phyloP scores from a whole-genome alignment of 2,888 invertebrate species.

The Allygus modestus region DNA sequence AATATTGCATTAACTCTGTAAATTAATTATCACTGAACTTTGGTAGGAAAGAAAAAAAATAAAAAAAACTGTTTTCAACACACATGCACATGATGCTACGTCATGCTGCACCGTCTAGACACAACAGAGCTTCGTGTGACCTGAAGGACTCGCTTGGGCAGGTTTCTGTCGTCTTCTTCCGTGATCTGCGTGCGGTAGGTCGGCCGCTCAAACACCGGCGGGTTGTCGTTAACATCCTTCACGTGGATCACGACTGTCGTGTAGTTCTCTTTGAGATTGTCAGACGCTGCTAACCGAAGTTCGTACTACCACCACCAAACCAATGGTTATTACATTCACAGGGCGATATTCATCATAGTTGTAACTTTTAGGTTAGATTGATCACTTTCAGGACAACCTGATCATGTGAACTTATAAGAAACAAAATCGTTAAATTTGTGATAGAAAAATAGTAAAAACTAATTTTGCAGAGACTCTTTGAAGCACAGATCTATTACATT shows the following conservation, averaged over 20 bases:
- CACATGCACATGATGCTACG: conserved; percentile 35
- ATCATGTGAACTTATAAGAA: no score
- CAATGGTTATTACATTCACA: conserved; percentile 60
- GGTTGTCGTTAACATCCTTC: conserved; percentile 99
- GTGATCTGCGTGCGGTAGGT: conserved; percentile 97
- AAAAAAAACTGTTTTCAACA: conserved; percentile 68
- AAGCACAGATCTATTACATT: no score
- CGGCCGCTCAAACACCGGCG: conserved; percentile 96
- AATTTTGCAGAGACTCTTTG: no score
- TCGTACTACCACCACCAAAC: conserved; percentile 83
- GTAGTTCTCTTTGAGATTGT: conserved; percentile 98
- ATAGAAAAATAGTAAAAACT: no score
- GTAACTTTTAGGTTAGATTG: no score
- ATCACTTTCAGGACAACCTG: no score
- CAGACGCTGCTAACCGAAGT: conserved; percentile 94
- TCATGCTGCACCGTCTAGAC: background rate
- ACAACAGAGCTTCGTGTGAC: conserved; percentile 74
- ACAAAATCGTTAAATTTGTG: no score
- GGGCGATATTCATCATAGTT: no score
- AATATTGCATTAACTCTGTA: no score
- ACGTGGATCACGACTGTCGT: conserved; percentile 98
- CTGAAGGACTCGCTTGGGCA: conserved; percentile 96
- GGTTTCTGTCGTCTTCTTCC: conserved; percentile 95
- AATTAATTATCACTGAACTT: background rate
- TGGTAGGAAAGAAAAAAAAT: background rate